Conservation (phyloP, 2,888 invertebrate species). For the Agrilus mali region DNA sequence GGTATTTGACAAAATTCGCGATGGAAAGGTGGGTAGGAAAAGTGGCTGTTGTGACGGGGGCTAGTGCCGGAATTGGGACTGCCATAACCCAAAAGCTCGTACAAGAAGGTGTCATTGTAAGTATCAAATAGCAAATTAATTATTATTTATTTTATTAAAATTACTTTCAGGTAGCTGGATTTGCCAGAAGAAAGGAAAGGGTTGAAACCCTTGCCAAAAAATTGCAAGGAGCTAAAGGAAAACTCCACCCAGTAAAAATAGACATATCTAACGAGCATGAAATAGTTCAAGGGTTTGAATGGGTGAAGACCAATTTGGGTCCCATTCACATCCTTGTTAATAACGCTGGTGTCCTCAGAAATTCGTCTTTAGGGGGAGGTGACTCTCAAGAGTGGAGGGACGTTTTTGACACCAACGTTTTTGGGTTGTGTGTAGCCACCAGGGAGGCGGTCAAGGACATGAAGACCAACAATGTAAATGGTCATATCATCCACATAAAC, state of each 20-base stretch:
- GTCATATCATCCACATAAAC: conserved; percentile 19
- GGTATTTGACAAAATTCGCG: not conserved
- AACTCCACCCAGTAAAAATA: conserved; percentile 11
- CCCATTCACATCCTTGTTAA: conserved; percentile 15
- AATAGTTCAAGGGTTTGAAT: conserved; percentile 13
- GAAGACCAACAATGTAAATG: conserved; percentile 12
- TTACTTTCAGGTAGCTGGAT: conserved; percentile 10
- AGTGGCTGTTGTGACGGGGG: conserved; percentile 49
- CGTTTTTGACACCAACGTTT: conserved; percentile 17
- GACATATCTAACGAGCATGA: conserved; percentile 14
- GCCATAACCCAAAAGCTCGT: too few relatives aligned
- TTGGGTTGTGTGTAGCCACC: conserved; percentile 17
- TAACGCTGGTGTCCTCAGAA: conserved; percentile 12
- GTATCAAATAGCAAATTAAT: not conserved
- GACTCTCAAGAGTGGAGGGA: conserved; percentile 14
- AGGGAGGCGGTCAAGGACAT: conserved; percentile 17
- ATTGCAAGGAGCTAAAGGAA: conserved; percentile 7
- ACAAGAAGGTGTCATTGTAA: conserved; percentile 30
- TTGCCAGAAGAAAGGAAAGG: conserved; percentile 10
- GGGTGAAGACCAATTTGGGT: conserved; percentile 12
- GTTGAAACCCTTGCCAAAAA: conserved; percentile 8
- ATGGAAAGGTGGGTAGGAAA: conserved; percentile 47
- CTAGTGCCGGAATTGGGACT: conserved; percentile 46
- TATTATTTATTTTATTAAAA: too few relatives aligned
- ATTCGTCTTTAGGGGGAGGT: conserved; percentile 12